phyloP scores from a whole-genome alignment of 2,113 vertebrate genomes.

The Athene cunicularia region DNA sequence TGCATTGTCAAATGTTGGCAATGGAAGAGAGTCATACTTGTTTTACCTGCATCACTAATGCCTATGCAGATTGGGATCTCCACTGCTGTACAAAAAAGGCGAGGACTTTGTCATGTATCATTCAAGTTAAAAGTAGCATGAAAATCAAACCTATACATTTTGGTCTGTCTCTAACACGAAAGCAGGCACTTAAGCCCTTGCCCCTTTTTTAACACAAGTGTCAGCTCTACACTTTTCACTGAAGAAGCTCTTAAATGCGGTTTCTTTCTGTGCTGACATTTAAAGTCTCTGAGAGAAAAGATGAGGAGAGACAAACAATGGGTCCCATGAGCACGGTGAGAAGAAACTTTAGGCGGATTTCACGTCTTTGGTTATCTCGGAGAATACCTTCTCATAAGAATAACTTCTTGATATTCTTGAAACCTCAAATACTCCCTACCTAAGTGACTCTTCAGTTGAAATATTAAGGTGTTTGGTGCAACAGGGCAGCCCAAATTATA shows the following conservation, averaged over 20 bases:
- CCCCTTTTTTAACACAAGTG: background rate
- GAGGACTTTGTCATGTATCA: background rate
- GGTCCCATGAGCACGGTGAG: fast-evolving
- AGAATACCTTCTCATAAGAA: background rate
- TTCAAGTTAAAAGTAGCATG: background rate
- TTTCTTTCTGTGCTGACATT: background rate
- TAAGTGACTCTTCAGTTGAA: background rate
- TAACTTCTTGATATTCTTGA: background rate
- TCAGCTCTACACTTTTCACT: background rate
- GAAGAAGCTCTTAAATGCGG: background rate
- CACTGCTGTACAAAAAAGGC: background rate
- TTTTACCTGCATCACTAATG: background rate
- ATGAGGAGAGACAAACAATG: background rate
- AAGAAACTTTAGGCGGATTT: background rate
- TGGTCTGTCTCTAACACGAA: background rate
- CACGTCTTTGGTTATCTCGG: background rate
- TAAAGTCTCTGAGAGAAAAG: background rate
- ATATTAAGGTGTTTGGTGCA: background rate
- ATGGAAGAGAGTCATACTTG: background rate
- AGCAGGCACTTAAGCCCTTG: background rate
- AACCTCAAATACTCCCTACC: background rate
- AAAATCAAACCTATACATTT: background rate
- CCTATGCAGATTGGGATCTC: background rate
- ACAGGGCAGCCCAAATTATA: background rate
- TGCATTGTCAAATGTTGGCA: background rate